Conservation (phyloP, 2,113 vertebrate species). For the Furnarius figulus region DNA sequence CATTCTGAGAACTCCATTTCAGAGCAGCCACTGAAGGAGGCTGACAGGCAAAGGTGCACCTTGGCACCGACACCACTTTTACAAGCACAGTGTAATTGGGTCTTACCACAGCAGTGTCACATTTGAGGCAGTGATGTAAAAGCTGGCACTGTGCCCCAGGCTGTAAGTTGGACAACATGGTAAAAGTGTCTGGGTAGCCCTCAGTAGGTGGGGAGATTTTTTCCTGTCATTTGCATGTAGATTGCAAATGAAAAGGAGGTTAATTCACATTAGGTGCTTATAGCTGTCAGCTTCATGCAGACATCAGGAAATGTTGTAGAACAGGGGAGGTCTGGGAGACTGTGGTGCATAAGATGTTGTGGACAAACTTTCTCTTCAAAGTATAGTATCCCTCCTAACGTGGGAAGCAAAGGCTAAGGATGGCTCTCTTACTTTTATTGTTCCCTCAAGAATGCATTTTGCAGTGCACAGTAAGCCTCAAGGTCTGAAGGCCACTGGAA, state of each 20-base stretch:
- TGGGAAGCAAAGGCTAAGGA: neutral
- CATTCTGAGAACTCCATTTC: neutral
- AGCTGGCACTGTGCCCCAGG: neutral
- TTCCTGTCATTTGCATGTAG: neutral
- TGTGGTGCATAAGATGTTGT: neutral
- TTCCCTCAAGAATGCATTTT: conserved; percentile 27
- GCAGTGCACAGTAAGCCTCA: neutral
- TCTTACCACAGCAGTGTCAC: neutral
- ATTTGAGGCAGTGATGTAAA: neutral
- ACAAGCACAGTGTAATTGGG: neutral
- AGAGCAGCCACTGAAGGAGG: neutral
- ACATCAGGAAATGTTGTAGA: neutral
- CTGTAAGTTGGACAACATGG: neutral
- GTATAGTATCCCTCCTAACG: neutral
- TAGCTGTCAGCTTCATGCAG: neutral
- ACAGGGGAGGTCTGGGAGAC: neutral
- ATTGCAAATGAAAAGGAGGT: neutral
- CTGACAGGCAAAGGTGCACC: neutral
- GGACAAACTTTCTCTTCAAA: neutral
- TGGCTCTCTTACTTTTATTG: neutral
- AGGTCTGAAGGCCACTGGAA: conserved; percentile 44
- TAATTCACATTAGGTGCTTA: neutral
- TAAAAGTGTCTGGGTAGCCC: neutral
- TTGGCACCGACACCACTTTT: neutral
- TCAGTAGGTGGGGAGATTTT: neutral